Base-by-base conservation (phyloP, 2,113 vertebrate genomes). In the Caranx melampygus region DNA sequence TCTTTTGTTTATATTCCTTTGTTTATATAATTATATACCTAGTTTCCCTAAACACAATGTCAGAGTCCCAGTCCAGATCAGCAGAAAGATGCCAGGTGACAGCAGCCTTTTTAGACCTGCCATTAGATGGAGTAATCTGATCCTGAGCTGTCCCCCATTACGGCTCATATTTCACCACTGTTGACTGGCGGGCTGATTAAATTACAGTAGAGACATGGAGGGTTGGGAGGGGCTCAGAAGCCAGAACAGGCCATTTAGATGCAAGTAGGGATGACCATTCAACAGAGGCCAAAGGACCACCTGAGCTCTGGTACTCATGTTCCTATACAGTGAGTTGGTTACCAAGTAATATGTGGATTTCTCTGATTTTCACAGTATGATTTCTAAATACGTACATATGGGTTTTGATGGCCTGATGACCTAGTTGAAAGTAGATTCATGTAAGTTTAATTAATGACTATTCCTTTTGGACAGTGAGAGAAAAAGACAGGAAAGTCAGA, bases 121-220 rank as follows among this genome's bases (percentile, higher is more conserved):
- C 3, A 44, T 26, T 13, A 63, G 67, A 88, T 85, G 4, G 58
- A 74, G 80, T 82, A 80, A 82, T 78, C 35, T 65, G 79, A 86
- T 79, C 78, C 49, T 6, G 1, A 11, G 68, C 66, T 5, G 66
- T 42, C 70, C 34, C 59, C 72, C 68, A 72, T 88, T 84, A 79
- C 7, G 18, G 85, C 66, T 93, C 90, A 82, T 79, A 87, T 92
- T 86, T 88, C 86, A 88, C 34, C 42, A 11, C 47, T 45, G 76
- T 66, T 86, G 91, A 89, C 82, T 68, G 87, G 79, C 81, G 49
- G 66, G 65, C 83, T 92, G 87, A 93, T 89, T 89, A 69, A 86
- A 92, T 91, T 87, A 90, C 83, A 72, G 72, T 2, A n/a, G 58
- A 14, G 78, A 49, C 4, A 4, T 18, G 16, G 9, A n/a, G 13